Evolutionary conservation across 2,888 invertebrate species (phyloP).

Genomic region (Monopis laevigella): DNA sequence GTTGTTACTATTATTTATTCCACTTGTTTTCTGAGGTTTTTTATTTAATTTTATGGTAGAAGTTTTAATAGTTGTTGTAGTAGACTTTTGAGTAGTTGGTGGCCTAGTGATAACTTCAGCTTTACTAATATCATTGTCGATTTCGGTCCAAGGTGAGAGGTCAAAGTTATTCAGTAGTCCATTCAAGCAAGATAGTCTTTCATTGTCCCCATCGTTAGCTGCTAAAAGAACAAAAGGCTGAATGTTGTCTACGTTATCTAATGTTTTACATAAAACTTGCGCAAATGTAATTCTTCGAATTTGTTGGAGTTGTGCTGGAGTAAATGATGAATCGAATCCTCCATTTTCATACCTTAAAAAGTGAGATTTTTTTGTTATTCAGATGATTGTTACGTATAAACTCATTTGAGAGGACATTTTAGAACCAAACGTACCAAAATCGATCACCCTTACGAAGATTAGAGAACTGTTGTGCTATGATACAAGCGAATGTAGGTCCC

Average conservation of each 20-base stretch:
- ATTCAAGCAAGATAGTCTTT: conserved; percentile 65
- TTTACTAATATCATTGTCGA: conserved; percentile 46
- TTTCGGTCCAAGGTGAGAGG: conserved; percentile 70
- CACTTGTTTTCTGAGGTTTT: conserved; percentile 26
- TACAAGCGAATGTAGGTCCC: conserved; percentile 89
- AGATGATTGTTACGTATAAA: neutral
- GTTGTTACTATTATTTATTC: conserved; percentile 21
- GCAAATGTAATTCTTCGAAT: conserved; percentile 76
- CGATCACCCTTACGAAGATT: conserved; percentile 81
- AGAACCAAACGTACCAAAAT: conserved; percentile 68
- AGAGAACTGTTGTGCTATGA: conserved; percentile 86
- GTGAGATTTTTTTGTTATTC: too few species aligned
- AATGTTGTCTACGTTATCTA: conserved; percentile 71
- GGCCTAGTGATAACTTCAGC: conserved; percentile 30
- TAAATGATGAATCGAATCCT: conserved; percentile 77
- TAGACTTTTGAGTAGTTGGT: conserved; percentile 17
- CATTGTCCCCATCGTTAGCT: conserved; percentile 68
- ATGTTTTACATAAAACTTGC: conserved; percentile 75
- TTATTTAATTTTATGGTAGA: conserved; percentile 24
- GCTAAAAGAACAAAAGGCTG: conserved; percentile 78
- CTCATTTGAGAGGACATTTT: neutral
- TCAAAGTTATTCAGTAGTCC: conserved; percentile 66
- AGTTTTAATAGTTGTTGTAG: conserved; percentile 28
- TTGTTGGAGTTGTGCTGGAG: conserved; percentile 78
- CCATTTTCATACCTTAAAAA: conserved; percentile 78